Percentiles rank a stretch among this genome's conserved stretches.
phyloP scores from a whole-genome alignment of 2,888 invertebrate species.

The Orthonevra nobilis region DNA sequence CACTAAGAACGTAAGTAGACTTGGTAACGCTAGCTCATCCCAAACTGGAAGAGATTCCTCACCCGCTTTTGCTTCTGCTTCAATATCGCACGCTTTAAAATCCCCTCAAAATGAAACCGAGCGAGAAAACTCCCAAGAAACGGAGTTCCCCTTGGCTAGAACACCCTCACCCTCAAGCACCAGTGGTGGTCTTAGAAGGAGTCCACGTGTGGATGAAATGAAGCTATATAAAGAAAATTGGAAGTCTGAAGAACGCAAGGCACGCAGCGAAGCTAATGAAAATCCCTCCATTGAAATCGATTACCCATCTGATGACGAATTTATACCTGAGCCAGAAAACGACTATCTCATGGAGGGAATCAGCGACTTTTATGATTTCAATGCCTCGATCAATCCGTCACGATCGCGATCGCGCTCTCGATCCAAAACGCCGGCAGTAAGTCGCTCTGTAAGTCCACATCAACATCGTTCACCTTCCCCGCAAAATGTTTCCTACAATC shows the following conservation, averaged over 20 bases:
- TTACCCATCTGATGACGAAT: slow-evolving; percentile 74
- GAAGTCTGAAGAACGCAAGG: slow-evolving; percentile 47
- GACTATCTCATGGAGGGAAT: slow-evolving; percentile 77
- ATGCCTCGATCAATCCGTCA: slow-evolving; percentile 77
- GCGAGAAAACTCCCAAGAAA: slow-evolving; percentile 72
- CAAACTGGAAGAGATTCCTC: slow-evolving; percentile 67
- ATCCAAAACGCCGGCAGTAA: slow-evolving; percentile 43
- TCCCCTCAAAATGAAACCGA: slow-evolving; percentile 61
- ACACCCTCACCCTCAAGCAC: slow-evolving; percentile 56
- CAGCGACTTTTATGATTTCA: slow-evolving; percentile 79
- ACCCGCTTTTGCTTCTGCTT: slow-evolving; percentile 70
- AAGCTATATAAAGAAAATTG: slow-evolving; percentile 76
- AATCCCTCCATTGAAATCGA: slow-evolving; percentile 71
- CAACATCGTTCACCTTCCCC: slow-evolving; percentile 69
- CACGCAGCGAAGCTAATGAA: slow-evolving; percentile 36
- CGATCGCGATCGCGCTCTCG: slow-evolving; percentile 74
- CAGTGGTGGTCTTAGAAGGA: slow-evolving; percentile 75
- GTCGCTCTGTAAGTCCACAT: slow-evolving; percentile 64
- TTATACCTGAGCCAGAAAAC: slow-evolving; percentile 75
- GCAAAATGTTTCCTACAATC: slow-evolving; percentile 73
- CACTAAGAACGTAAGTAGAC: slow-evolving; percentile 70
- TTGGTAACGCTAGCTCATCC: slow-evolving; percentile 69
- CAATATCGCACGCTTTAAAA: slow-evolving; percentile 71
- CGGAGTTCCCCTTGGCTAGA: slow-evolving; percentile 72
- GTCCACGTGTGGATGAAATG: slow-evolving; percentile 78